Conservation (phyloP, 2,888 invertebrate species). For the Protonemura montana region DNA sequence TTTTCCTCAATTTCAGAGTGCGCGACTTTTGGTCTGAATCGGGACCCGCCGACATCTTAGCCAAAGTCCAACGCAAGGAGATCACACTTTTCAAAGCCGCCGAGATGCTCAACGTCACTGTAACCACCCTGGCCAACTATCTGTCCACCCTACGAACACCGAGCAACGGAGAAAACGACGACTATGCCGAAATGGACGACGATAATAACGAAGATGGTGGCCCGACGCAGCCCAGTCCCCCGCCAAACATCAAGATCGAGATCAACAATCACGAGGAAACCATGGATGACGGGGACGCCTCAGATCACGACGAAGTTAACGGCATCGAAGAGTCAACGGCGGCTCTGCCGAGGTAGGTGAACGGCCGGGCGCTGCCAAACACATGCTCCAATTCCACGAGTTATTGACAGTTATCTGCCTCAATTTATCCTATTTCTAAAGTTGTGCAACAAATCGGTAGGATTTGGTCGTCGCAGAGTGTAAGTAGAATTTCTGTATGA, state of each 20-base stretch:
- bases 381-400: neutral
- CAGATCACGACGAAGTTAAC: conserved; percentile 5
- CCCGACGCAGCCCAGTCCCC: neutral
- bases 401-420: neutral
- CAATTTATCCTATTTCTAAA: conserved; percentile 7
- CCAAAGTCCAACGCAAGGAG: conserved; percentile 75
- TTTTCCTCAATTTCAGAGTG: conserved; percentile 58
- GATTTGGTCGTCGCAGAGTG: neutral
- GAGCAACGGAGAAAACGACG: conserved; percentile 45
- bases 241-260: neutral
- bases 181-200: conserved; percentile 56
- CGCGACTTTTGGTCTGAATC: conserved; percentile 82
- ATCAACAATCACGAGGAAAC: conserved; percentile 9
- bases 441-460: neutral
- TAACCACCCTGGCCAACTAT: conserved; percentile 77
- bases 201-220: conserved; percentile 50
- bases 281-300: neutral
- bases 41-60: conserved; percentile 75
- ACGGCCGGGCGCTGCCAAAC: neutral
- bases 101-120: conserved; percentile 77
- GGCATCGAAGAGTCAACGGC: conserved; percentile 15
- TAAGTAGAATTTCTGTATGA: neutral
- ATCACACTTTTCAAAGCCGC: conserved; percentile 76
- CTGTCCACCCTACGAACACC: conserved; percentile 64
- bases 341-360: conserved; percentile 23